Evolutionary conservation across 2,113 vertebrate species (phyloP).

Genomic region (Istiophorus platypterus): DNA sequence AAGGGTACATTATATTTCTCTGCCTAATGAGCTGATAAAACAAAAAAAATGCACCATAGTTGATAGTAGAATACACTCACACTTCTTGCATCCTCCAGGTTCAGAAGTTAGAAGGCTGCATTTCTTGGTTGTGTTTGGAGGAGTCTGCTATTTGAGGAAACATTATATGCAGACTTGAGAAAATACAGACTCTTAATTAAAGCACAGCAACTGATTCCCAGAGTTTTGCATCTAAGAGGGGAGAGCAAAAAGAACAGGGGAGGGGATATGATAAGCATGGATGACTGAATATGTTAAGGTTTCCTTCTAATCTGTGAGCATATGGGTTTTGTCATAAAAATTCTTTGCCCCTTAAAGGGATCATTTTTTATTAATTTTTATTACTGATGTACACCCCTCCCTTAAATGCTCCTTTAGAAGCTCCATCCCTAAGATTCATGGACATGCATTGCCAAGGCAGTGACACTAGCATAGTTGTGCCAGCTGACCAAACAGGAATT

Average conservation of each 20-base stretch:
- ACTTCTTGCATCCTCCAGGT: too few species aligned
- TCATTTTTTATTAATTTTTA: too few species aligned
- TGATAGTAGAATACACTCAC: too few species aligned
- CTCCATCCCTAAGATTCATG: too few species aligned
- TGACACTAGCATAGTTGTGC: too few species aligned
- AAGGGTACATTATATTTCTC: neutral
- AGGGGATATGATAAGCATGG: neutral
- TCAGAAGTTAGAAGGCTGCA: neutral
- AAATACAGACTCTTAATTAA: neutral
- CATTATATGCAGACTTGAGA: neutral
- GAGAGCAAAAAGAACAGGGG: neutral
- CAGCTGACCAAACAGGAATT: too few species aligned
- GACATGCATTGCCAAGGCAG: too few species aligned
- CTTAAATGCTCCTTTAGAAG: too few species aligned
- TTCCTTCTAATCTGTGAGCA: neutral
- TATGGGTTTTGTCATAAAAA: neutral
- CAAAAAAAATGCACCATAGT: too few species aligned
- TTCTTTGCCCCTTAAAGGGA: neutral
- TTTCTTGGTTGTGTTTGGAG: neutral
- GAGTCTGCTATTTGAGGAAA: constrained; percentile 4
- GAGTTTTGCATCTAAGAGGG: neutral
- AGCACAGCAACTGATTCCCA: neutral
- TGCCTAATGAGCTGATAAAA: neutral
- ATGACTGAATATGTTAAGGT: neutral
- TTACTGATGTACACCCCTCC: too few species aligned